Evolutionary conservation across 2,797 vertebrate species (phyloP).

Genomic region (Anomalospiza imberbis): DNA sequence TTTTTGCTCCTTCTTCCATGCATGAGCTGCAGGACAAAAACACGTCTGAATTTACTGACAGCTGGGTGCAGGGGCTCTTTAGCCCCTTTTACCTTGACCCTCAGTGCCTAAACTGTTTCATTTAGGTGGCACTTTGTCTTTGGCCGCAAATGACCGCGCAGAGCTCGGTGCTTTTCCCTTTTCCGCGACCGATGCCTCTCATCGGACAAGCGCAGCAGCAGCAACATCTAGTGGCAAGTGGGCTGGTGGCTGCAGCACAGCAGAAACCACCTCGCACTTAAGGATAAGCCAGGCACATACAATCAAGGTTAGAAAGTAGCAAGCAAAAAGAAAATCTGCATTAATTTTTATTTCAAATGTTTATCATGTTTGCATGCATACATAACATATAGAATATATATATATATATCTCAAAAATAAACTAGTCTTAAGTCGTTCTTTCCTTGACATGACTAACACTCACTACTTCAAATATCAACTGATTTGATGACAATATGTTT

Average conservation of each 20-base stretch:
- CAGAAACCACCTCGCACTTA: background rate
- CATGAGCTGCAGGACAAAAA: rapidly evolving
- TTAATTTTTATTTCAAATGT: background rate
- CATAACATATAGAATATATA: background rate
- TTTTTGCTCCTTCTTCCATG: rapidly evolving
- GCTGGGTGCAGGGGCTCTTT: background rate
- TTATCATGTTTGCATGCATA: background rate
- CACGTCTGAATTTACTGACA: background rate
- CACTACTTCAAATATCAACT: background rate
- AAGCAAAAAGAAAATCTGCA: background rate
- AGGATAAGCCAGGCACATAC: background rate
- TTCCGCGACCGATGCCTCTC: rapidly evolving
- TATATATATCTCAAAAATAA: background rate
- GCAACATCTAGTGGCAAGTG: conserved; percentile 41
- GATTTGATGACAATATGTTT: background rate
- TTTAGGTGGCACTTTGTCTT: background rate
- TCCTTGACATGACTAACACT: background rate
- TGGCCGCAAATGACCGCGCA: rapidly evolving
- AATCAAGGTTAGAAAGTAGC: background rate
- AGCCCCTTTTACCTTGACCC: background rate
- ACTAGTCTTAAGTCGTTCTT: background rate
- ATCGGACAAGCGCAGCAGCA: background rate
- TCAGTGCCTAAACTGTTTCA: background rate
- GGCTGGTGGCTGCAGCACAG: background rate
- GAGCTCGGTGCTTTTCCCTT: background rate